phyloP scores from a whole-genome alignment of 1,140 invertebrate species.

The Ceratoteleas bidentatus region DNA sequence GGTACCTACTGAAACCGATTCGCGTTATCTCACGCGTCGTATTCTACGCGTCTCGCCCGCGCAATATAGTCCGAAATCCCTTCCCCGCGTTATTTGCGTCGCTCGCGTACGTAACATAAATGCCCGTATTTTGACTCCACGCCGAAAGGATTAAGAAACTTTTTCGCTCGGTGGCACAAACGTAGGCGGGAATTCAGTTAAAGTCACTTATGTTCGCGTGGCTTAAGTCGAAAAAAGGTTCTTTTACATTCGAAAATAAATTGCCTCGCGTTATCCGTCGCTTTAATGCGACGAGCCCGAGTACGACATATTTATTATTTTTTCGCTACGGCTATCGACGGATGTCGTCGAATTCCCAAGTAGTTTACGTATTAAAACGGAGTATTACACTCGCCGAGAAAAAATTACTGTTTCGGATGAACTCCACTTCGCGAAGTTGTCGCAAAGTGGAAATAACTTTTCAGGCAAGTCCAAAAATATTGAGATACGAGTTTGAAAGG shows the following conservation, averaged over 20 bases:
- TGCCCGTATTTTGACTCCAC: slow-evolving; percentile 42
- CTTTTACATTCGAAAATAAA: slow-evolving; percentile 22
- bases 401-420: too few relatives aligned
- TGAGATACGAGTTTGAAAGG: too few relatives aligned
- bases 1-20: slow-evolving; percentile 36
- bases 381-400: too few relatives aligned
- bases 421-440: too few relatives aligned
- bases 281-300: neutral
- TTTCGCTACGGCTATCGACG: too few relatives aligned
- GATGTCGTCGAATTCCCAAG: too few relatives aligned
- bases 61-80: slow-evolving; percentile 19
- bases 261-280: slow-evolving; percentile 4
- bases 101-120: slow-evolving; percentile 25
- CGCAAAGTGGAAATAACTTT: too few relatives aligned
- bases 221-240: slow-evolving; percentile 28
- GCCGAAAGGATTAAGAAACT: slow-evolving; percentile 48
- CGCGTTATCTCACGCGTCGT: slow-evolving; percentile 41
- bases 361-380: too few relatives aligned
- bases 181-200: slow-evolving; percentile 27
- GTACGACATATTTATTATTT: too few relatives aligned
- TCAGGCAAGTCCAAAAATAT: too few relatives aligned
- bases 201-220: slow-evolving; percentile 28
- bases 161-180: slow-evolving; percentile 32
- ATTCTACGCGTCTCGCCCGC: slow-evolving; percentile 6
- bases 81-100: slow-evolving; percentile 7